Base-by-base conservation (phyloP, 2,797 vertebrate genomes). In the Coregonus suidteri region DNA sequence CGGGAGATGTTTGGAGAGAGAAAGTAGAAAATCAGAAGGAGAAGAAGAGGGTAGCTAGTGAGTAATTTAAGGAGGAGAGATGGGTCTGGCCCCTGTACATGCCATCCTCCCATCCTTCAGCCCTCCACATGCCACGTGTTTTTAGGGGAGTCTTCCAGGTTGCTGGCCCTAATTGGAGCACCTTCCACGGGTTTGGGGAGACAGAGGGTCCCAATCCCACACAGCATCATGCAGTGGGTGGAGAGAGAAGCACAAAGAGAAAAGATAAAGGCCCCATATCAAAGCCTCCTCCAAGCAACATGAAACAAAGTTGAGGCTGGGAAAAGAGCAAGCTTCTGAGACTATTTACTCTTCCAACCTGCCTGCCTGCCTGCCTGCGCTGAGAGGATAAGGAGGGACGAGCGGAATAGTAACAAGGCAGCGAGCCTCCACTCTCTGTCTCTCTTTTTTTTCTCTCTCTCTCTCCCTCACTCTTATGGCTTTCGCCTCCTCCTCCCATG, bases 281-380 rank as follows among this genome's bases (percentile, higher is more conserved):
- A 75, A 75, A 77, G 68, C 62, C 47, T 41, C 65, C 25, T 51
- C 59, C 37, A 54, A 56, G 56, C 16, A 67, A 73, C 52, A 59
- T 82, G 77, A 77, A 80, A 80, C 78, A 65, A 62, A 72, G 37
- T 20, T 14, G 65, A 68, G 11, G 41, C 41, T 47, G 41, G 41
- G 41, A 47, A 47, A 47, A 47, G 41, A 47, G 41, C 41, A 47
- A 47, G 71, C 75, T 25, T 81, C 76, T 82, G 14, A 79, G 73
- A 53, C n/a, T 13, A 31, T 80, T 76, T 77, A 75, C 75, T 65
- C 67, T 74, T 83, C 78, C 84, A 84, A 84, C 79, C 65, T 64
- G 31, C 35, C 74, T 59, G 20, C 30, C 56, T 41, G 52, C 62
- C 62, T 4, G 68, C 77, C 37, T 73, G 15, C 64, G 51, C 79